Evolutionary conservation across 2,888 invertebrate species (phyloP).

Genomic region (Drosophila anomalipes): DNA sequence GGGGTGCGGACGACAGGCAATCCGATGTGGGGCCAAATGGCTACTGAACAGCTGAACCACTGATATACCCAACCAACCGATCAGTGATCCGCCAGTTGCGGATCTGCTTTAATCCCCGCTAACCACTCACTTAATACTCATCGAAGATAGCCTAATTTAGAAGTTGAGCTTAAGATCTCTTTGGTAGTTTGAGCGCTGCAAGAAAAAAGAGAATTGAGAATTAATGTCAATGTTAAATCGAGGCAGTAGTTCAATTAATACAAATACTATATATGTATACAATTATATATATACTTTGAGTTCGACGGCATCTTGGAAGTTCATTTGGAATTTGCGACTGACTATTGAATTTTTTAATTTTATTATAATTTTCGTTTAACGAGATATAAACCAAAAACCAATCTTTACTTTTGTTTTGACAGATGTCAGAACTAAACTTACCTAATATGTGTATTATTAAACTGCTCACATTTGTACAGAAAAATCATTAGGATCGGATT

Average conservation of each 20-base stretch:
- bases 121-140: conserved; percentile 4
- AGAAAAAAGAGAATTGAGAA: background rate
- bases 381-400: no score
- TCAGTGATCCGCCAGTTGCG: background rate
- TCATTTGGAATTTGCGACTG: background rate
- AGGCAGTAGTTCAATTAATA: background rate
- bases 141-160: conserved; percentile 6
- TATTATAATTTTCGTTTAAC: no score
- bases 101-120: conserved; percentile 7
- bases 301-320: background rate
- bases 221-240: background rate
- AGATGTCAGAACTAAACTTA: background rate
- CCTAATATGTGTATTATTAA: background rate
- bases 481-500: background rate
- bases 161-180: conserved; percentile 29
- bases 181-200: conserved; percentile 76
- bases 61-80: background rate
- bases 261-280: background rate
- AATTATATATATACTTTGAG: background rate
- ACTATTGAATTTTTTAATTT: no score
- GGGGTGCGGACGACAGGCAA: conserved; percentile 5
- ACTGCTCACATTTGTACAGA: background rate
- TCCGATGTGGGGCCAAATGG: conserved; percentile 10
- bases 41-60: background rate
- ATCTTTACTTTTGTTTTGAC: no score